Conservation (phyloP, 2,888 invertebrate genomes). For the Camponotus fellah region DNA sequence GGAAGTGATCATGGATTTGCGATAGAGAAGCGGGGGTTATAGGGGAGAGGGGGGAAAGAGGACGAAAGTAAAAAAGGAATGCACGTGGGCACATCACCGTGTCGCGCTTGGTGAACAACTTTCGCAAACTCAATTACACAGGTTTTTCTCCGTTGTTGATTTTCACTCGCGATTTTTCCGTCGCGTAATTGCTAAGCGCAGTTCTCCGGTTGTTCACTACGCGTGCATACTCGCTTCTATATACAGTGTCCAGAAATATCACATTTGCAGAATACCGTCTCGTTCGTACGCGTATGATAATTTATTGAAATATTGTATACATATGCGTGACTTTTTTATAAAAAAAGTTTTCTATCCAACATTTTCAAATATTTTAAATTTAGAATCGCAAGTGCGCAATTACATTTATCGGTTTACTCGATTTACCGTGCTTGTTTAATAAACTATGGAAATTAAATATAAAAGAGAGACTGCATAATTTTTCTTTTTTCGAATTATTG, state of each 20-base stretch:
- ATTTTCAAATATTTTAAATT: background rate
- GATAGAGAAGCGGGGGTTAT: background rate
- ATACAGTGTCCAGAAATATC: slow-evolving; percentile 33
- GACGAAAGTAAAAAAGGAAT: slow-evolving; percentile 57
- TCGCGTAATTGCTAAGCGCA: slow-evolving; percentile 68
- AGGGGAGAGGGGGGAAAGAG: slow-evolving; percentile 2
- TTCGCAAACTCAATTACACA: slow-evolving; percentile 74
- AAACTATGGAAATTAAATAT: background rate
- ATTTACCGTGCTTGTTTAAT: background rate
- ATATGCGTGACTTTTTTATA: background rate
- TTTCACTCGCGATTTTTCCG: slow-evolving; percentile 75
- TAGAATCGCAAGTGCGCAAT: background rate
- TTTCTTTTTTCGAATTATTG: background rate
- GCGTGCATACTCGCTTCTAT: slow-evolving; percentile 35
- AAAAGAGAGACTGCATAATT: background rate
- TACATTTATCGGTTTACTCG: background rate
- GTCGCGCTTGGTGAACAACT: slow-evolving; percentile 69
- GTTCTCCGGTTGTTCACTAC: slow-evolving; percentile 51
- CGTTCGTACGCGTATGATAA: background rate
- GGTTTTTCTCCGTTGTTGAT: slow-evolving; percentile 74
- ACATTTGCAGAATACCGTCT: background rate
- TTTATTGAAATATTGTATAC: slow-evolving; percentile 10
- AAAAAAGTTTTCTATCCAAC: background rate
- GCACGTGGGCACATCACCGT: slow-evolving; percentile 66
- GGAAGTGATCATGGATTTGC: slow-evolving; percentile 23